Conservation (phyloP, 2,888 invertebrate genomes). For the Lithophane leautieri region DNA sequence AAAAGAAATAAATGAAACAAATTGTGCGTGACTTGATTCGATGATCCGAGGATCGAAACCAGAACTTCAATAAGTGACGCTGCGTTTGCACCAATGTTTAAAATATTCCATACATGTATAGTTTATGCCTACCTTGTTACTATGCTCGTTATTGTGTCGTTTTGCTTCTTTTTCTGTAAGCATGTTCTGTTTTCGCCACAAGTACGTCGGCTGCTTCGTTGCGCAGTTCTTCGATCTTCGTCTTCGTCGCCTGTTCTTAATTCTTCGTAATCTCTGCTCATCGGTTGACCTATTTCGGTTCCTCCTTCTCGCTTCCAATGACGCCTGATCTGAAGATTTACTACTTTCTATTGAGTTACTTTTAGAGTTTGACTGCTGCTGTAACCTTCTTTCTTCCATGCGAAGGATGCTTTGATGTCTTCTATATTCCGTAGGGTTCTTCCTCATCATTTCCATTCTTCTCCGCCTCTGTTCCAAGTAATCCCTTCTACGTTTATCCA, state of each 20-base stretch:
- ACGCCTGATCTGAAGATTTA: conserved; percentile 75
- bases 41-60: neutral
- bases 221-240: conserved; percentile 85
- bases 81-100: neutral
- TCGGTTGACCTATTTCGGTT: conserved; percentile 73
- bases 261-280: conserved; percentile 75
- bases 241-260: conserved; percentile 81
- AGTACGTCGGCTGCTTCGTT: conserved; percentile 86
- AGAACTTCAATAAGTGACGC: neutral
- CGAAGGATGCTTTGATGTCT: conserved; percentile 79
- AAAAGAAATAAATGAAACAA: conserved; percentile 11
- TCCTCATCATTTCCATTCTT: conserved; percentile 82
- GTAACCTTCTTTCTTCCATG: conserved; percentile 80
- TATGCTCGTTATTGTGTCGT: conserved; percentile 64
- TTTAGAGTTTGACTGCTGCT: conserved; percentile 72
- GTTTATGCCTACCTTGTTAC: conserved; percentile 63
- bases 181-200: conserved; percentile 80
- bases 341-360: conserved; percentile 80
- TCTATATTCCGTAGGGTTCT: conserved; percentile 84
- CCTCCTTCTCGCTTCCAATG: conserved; percentile 68
- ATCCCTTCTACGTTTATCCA: conserved; percentile 83
- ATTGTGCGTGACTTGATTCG: neutral
- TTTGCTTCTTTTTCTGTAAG: conserved; percentile 63
- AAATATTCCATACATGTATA: neutral
- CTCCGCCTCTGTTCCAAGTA: conserved; percentile 82